These are phyloP conservation scores for Tiaroga cobitis DNA, from an alignment of 2,797 vertebrate species.

Conservation along the genomic window DNA sequence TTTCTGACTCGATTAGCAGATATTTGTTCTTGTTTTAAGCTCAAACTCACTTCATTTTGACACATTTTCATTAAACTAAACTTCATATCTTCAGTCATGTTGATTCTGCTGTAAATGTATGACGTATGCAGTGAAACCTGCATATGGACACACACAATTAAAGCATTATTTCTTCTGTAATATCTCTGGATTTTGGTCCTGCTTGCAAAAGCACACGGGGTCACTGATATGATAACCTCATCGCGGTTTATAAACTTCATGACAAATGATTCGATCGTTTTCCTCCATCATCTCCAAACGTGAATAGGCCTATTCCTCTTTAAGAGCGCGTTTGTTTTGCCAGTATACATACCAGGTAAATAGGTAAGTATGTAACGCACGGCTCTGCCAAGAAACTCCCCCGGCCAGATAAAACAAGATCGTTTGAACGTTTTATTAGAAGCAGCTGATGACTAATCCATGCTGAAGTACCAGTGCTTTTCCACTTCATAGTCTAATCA, in stretches of 20 bases:
- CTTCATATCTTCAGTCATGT: not conserved
- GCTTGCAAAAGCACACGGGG: not conserved
- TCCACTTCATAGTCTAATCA: conserved; percentile 78
- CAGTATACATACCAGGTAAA: conserved; percentile 70
- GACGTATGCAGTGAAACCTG: no score
- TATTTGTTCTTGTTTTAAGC: not conserved
- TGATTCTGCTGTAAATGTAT: not conserved
- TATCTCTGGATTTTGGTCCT: not conserved
- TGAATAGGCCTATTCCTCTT: conserved; percentile 53
- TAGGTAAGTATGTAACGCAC: conserved; percentile 74
- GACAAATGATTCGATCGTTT: conserved; percentile 39
- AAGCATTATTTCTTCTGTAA: not conserved
- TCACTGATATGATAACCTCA: conserved; percentile 32
- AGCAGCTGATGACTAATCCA: conserved; percentile 83
- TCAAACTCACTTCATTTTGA: not conserved
- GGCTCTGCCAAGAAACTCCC: conserved; percentile 67
- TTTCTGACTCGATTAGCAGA: not conserved
- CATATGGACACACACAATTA: not conserved
- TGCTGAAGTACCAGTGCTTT: conserved; percentile 75
- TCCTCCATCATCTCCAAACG: conserved; percentile 48
- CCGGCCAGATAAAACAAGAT: conserved; percentile 75
- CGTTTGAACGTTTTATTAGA: conserved; percentile 76
- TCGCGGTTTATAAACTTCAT: conserved; percentile 11
- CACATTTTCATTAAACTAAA: no score
- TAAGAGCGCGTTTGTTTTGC: conserved; percentile 51